Percentiles rank a stretch among this genome's conserved stretches.
phyloP scores from a whole-genome alignment of 2,113 vertebrate species.

The Bothrops jararaca region DNA sequence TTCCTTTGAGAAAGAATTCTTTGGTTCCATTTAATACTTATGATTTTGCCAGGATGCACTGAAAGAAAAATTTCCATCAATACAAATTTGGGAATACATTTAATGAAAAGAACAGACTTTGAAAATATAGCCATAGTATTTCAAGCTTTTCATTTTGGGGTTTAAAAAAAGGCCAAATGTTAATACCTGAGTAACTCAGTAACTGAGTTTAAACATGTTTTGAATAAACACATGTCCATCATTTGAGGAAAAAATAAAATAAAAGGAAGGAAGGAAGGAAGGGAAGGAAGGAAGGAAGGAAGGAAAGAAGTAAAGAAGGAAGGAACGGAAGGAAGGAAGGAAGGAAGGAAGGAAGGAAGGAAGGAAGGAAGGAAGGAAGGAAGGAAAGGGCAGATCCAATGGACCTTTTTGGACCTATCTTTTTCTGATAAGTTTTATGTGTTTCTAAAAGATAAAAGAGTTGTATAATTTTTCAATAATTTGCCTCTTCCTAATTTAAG shows the following conservation, averaged over 20 bases:
- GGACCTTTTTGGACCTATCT: not conserved
- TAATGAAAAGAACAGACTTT: not conserved
- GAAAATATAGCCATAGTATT: not conserved
- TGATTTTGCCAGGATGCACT: not conserved
- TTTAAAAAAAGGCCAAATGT: not conserved
- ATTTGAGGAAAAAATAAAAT: not conserved
- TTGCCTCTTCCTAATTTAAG: not conserved
- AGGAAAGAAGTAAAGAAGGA: no score
- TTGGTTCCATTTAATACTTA: not conserved
- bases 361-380: no score
- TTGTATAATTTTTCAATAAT: not conserved
- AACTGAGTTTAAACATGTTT: not conserved
- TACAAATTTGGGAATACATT: not conserved
- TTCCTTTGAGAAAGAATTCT: not conserved
- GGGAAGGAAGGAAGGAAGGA: no score
- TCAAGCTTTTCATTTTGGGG: not conserved
- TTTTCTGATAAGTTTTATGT: not conserved
- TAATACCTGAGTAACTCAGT: not conserved
- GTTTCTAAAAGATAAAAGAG: not conserved
- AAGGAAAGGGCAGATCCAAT: not conserved
- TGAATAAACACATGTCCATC: not conserved
- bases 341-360: no score
- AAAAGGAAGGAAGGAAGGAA: not conserved
- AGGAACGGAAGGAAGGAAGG: no score
- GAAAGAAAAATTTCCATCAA: not conserved